These are phyloP conservation scores for Microchrysa polita DNA, from an alignment of 2,888 invertebrate genomes.

Conservation along the genomic window DNA sequence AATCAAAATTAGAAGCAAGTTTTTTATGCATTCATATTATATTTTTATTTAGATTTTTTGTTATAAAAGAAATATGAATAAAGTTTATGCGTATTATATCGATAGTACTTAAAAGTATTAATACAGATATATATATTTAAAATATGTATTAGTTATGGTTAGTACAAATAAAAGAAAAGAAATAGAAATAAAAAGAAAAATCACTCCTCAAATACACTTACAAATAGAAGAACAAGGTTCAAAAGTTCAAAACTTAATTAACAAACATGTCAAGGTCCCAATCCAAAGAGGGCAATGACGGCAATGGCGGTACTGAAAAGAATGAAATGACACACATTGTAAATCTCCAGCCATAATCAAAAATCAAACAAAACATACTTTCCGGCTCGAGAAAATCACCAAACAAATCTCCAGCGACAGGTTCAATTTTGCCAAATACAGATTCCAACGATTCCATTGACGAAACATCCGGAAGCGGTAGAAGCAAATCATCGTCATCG, in stretches of 20 bases:
- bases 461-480: conserved; percentile 27
- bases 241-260: conserved; percentile 12
- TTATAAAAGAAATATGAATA: too few relatives aligned
- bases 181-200: conserved; percentile 1
- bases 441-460: conserved; percentile 16
- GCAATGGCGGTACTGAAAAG: conserved; percentile 11
- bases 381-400: conserved; percentile 14
- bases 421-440: conserved; percentile 28
- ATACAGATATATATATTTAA: background rate
- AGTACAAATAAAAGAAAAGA: too few relatives aligned
- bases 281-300: conserved; percentile 11
- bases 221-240: conserved; percentile 2
- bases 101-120: background rate
- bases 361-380: background rate
- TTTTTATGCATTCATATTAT: too few relatives aligned
- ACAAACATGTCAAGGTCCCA: conserved; percentile 7
- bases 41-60: too few relatives aligned
- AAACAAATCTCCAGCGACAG: background rate
- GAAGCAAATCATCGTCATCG: conserved; percentile 23
- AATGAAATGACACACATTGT: too few relatives aligned
- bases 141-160: conserved; percentile 14
- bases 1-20: too few relatives aligned
- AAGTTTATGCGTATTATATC: too few relatives aligned
- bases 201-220: conserved; percentile 8
- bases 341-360: too few relatives aligned